Evolutionary conservation across 2,113 vertebrate genomes (phyloP).

Genomic region (Bos indicus): DNA sequence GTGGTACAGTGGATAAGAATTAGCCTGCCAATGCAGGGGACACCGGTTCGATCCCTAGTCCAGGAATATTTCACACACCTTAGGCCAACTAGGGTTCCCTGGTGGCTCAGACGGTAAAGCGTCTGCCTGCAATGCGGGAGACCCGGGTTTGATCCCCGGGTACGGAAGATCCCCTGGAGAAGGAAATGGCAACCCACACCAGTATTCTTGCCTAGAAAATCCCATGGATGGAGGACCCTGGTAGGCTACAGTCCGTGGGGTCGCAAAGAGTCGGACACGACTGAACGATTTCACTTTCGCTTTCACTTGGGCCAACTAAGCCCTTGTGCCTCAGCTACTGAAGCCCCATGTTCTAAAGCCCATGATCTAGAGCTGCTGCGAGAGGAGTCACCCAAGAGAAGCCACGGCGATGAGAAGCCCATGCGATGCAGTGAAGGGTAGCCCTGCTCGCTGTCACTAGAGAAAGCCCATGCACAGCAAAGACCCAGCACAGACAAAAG

Average conservation of each 20-base stretch:
- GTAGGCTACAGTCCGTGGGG: too few species aligned
- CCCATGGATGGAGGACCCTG: too few species aligned
- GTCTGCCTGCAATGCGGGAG: too few species aligned
- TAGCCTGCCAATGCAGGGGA: not conserved
- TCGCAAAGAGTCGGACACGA: too few species aligned
- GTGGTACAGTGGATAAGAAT: not conserved
- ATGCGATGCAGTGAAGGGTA: fast-evolving
- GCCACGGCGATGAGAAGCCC: fast-evolving
- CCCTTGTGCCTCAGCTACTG: not conserved
- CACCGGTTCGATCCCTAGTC: not conserved
- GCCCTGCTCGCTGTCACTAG: not conserved
- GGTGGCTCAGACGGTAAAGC: too few species aligned
- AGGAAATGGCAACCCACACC: too few species aligned
- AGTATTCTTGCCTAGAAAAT: too few species aligned
- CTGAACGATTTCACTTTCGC: too few species aligned
- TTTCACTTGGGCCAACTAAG: not conserved
- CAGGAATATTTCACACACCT: not conserved
- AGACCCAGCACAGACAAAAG: not conserved
- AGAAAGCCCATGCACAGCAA: not conserved
- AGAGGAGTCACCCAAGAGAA: fast-evolving
- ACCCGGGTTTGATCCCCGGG: fast-evolving
- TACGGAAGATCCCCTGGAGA: too few species aligned
- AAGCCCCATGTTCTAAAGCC: not conserved
- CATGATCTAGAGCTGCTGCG: not conserved
- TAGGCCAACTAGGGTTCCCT: not conserved